Conservation (phyloP, 2,888 invertebrate genomes). For the Parelbella ahira region DNA sequence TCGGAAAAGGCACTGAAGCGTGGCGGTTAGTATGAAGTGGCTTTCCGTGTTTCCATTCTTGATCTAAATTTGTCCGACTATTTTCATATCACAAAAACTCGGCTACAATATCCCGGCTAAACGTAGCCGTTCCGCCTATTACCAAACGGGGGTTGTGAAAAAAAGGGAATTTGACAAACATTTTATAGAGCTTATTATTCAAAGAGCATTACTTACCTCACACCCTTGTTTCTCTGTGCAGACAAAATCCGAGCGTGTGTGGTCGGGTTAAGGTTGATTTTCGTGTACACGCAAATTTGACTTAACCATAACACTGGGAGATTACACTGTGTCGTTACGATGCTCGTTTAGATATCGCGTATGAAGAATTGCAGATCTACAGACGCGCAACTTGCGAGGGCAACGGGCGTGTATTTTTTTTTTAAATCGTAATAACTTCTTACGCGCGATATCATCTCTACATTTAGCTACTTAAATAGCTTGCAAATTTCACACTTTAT, state of each 20-base stretch:
- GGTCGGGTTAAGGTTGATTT: slow-evolving; percentile 40
- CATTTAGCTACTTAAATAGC: slow-evolving; percentile 20
- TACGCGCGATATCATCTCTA: slow-evolving; percentile 22
- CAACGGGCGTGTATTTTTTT: slow-evolving; percentile 24
- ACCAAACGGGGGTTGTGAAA: slow-evolving; percentile 23
- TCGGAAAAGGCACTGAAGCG: slow-evolving; percentile 7
- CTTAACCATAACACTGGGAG: slow-evolving; percentile 57
- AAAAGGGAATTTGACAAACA: slow-evolving; percentile 26
- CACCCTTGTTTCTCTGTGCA: slow-evolving; percentile 28
- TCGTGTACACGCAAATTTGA: slow-evolving; percentile 32
- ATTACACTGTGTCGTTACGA: slow-evolving; percentile 76
- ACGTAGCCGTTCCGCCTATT: slow-evolving; percentile 22
- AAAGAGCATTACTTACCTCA: slow-evolving; percentile 41
- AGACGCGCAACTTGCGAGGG: slow-evolving; percentile 48
- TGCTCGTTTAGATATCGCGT: slow-evolving; percentile 75
- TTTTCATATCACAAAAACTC: slow-evolving; percentile 20
- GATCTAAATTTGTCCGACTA: slow-evolving; percentile 22
- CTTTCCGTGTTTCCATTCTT: slow-evolving; percentile 19
- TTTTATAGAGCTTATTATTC: slow-evolving; percentile 34
- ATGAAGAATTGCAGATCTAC: slow-evolving; percentile 74
- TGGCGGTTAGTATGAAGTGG: neutral
- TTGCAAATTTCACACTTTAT: slow-evolving; percentile 18
- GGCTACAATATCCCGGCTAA: slow-evolving; percentile 14
- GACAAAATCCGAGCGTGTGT: slow-evolving; percentile 33
- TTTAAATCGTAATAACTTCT: slow-evolving; percentile 26